Evolutionary conservation across 2,888 invertebrate genomes (phyloP), one percentile per base, ranked within the genome.

Genomic region (Dicyrtomina minuta): DNA sequence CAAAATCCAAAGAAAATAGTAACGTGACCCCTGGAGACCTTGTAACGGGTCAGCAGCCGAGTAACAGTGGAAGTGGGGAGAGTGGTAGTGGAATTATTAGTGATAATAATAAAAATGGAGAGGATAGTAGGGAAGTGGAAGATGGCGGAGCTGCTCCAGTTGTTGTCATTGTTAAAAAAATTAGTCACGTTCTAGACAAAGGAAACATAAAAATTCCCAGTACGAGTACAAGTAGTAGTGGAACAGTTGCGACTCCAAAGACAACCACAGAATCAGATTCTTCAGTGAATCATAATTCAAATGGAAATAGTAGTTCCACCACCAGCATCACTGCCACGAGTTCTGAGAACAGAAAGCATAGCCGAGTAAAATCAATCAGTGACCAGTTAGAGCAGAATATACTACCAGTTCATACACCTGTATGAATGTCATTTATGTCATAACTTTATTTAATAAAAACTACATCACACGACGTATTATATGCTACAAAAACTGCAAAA

Each of bases 361-460:
- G 89, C 20, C 84, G 89, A 15, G 89, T 89, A 43, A 88, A 89
- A 79, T 89, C 89, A 79, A 90, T 90, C 76, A 89, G 90, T 2
- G 90, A 90, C 13, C 46, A 53, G 5, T 41, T 90, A 79, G 89
- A 90, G 80, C 86, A 86, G 17, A 81, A n/a, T n/a, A n/a, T n/a
- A n/a, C n/a, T 83, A 56, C 82, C 83, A 44, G 81, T 83, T 24
- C 72, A 72, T 62, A 72, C 72, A 20, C 72, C 72, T 13, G 72
- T 72, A n/a, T 72, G 33, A 33, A 8, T 8, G 8, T 33, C 33
- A 33, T 33, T 33, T 33, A 33, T 33, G n/a, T n/a, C n/a, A n/a
- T n/a, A n/a, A n/a, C n/a, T 33, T 33, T 33, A 33, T 33, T 33
- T 3, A 5, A 33, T 8, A 3, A 33, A 33, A 5, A 33, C 8